A percentile compares a stretch with the other conserved stretches of the same genome.
Conservation (phyloP, 2,888 invertebrate species). For the Polylopha cassiicola region DNA sequence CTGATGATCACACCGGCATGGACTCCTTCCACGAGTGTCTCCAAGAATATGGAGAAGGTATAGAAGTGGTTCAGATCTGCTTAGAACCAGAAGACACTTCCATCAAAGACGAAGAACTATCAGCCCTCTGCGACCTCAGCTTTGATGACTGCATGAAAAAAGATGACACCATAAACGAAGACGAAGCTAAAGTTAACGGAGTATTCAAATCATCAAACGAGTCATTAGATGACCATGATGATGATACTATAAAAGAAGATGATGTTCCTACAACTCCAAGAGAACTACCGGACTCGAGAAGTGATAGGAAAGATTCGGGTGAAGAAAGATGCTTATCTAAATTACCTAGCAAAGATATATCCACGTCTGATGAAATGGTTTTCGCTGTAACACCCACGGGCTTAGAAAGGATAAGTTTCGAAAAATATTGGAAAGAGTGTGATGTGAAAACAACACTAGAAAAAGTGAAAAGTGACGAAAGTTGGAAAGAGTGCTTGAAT, state of each 20-base stretch:
- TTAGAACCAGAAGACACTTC: conserved; percentile 78
- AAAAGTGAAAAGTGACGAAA: conserved; percentile 62
- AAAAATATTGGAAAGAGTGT: conserved; percentile 68
- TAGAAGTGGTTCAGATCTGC: conserved; percentile 80
- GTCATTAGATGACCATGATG: conserved; percentile 64
- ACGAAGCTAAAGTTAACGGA: conserved; percentile 46
- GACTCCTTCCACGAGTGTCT: conserved; percentile 81
- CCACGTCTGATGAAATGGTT: conserved; percentile 75
- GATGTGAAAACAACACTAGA: conserved; percentile 43
- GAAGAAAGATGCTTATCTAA: conserved; percentile 54
- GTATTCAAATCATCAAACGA: conserved; percentile 59
- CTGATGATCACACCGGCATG: conserved; percentile 80
- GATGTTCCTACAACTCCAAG: conserved; percentile 58
- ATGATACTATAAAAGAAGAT: conserved; percentile 71
- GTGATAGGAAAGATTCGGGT: conserved; percentile 40
- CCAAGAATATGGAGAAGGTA: conserved; percentile 80
- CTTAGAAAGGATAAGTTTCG: conserved; percentile 70
- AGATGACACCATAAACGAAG: conserved; percentile 31
- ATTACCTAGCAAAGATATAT: conserved; percentile 71
- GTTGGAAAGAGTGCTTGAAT: conserved; percentile 64
- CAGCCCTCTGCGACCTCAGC: conserved; percentile 64
- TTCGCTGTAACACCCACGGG: conserved; percentile 74
- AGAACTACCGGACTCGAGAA: conserved; percentile 55
- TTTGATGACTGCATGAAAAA: conserved; percentile 58
- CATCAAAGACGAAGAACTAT: conserved; percentile 71